Percentiles rank a stretch among this genome's conserved stretches.
Evolutionary conservation across 2,113 vertebrate species (phyloP).

Genomic region (Psephotus haematonotus): DNA sequence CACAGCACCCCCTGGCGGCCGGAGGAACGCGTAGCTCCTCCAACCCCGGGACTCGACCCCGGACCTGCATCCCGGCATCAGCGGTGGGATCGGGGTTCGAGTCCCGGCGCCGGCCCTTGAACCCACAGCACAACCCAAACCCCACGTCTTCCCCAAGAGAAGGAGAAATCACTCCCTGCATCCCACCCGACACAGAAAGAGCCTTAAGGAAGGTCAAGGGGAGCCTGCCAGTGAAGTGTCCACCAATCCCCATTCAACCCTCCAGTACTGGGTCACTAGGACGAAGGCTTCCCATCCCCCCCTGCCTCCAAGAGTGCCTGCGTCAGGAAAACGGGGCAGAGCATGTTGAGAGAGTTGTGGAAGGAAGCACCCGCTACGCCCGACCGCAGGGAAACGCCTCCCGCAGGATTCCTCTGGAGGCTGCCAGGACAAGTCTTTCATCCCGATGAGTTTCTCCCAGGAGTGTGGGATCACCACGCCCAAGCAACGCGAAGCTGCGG

Average conservation of each 20-base stretch:
- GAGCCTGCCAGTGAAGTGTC: neutral
- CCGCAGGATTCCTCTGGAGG: neutral
- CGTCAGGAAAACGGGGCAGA: neutral
- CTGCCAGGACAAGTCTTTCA: neutral
- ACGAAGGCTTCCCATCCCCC: neutral
- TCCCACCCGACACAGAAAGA: neutral
- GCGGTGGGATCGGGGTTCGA: neutral
- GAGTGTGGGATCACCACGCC: neutral
- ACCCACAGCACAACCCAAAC: accelerated
- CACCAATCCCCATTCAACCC: neutral
- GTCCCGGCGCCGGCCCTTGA: neutral
- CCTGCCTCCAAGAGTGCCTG: neutral
- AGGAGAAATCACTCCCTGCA: neutral
- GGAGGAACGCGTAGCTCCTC: neutral
- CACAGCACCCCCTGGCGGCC: neutral
- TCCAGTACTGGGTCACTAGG: neutral
- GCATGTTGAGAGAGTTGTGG: accelerated
- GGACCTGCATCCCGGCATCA: accelerated
- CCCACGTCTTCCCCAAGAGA: accelerated
- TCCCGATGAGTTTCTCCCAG: neutral
- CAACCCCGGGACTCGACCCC: neutral
- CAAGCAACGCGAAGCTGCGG: neutral
- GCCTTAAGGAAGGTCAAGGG: neutral
- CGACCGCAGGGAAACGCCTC: neutral
- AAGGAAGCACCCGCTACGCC: neutral